Conservation (phyloP, 2,797 vertebrate genomes). For the Pachyuromys duprasi region DNA sequence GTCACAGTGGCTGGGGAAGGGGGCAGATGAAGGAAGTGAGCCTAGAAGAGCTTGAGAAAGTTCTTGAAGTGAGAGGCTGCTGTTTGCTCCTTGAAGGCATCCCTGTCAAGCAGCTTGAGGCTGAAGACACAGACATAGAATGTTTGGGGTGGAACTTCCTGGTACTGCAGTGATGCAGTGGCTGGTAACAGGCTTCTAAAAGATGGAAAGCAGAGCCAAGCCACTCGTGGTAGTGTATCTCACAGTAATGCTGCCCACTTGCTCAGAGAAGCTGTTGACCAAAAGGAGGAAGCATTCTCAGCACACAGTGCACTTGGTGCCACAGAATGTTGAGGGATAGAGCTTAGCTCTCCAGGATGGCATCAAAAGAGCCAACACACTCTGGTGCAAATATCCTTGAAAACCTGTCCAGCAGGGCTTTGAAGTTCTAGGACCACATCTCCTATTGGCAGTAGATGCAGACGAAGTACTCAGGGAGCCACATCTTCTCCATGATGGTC, state of each 20-base stretch:
- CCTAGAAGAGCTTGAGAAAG: constrained; percentile 97
- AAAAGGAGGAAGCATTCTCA: constrained; percentile 98
- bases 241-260: constrained; percentile 97
- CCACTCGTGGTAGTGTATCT: constrained; percentile 97
- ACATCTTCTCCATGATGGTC: constrained; percentile 96
- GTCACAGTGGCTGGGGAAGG: constrained; percentile 77
- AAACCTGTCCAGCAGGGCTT: constrained; percentile 97
- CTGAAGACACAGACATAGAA: constrained; percentile 97
- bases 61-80: constrained; percentile 98
- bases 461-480: constrained; percentile 97
- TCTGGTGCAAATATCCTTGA: constrained; percentile 98
- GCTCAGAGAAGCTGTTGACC: constrained; percentile 98
- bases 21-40: not conserved
- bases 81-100: constrained; percentile 98
- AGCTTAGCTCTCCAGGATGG: constrained; percentile 98
- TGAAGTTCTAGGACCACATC: constrained; percentile 96
- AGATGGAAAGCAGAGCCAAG: constrained; percentile 97
- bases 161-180: constrained; percentile 97
- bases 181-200: constrained; percentile 98
- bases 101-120: constrained; percentile 99
- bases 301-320: constrained; percentile 99
- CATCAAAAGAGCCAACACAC: constrained; percentile 96
- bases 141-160: constrained; percentile 99
- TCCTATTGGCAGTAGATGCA: constrained; percentile 97
- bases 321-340: constrained; percentile 96